Conservation (phyloP, 2,797 vertebrate genomes). For the Diglossa cyanea region DNA sequence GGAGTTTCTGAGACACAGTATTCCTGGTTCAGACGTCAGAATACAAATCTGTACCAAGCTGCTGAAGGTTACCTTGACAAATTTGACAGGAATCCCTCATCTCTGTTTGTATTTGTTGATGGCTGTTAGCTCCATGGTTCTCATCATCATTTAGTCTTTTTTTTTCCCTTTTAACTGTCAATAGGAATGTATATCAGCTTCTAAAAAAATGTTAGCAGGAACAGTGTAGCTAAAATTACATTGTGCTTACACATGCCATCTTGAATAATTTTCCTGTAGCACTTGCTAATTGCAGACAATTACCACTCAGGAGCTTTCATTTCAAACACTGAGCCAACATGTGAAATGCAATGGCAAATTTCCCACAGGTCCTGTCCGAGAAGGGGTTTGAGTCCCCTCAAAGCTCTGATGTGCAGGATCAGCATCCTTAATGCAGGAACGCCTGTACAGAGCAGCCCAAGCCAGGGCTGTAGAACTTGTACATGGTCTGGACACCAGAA, state of each 20-base stretch:
- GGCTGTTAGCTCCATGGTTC: neutral
- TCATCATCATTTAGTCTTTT: neutral
- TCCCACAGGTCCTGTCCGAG: neutral
- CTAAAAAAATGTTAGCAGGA: neutral
- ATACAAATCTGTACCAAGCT: neutral
- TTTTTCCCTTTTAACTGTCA: neutral
- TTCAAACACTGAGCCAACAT: neutral
- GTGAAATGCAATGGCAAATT: neutral
- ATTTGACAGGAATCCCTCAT: neutral
- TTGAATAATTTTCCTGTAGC: neutral
- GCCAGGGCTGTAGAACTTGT: neutral
- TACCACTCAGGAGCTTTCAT: neutral
- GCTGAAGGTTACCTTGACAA: neutral
- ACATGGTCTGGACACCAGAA: rapidly evolving
- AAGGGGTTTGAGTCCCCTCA: neutral
- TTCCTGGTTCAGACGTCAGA: neutral
- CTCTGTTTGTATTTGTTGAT: neutral
- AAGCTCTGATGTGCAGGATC: neutral
- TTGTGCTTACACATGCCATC: neutral
- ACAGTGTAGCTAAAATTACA: neutral
- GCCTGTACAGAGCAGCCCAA: neutral
- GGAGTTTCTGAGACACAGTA: neutral
- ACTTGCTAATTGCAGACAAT: neutral
- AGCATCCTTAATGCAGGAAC: neutral
- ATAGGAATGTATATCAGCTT: neutral